A percentile compares a stretch with the other conserved stretches of the same genome.
Conservation (phyloP, 2,888 invertebrate genomes). For the Catocala fraxini region DNA sequence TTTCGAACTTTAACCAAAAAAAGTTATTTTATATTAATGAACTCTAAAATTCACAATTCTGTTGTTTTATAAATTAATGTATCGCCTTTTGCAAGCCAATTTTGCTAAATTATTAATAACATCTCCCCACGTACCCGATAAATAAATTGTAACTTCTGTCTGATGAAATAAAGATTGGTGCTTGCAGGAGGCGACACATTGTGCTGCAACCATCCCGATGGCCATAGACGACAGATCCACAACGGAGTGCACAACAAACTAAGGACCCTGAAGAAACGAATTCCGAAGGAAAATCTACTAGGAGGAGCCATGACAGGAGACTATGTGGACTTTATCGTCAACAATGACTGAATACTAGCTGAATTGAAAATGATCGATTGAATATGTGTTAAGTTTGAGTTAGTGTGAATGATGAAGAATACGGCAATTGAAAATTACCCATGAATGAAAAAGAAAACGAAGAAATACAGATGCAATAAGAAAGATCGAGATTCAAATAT, state of each 20-base stretch:
- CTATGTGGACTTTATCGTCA: constrained; percentile 80
- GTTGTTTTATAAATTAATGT: constrained; percentile 37
- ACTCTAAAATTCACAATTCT: no score
- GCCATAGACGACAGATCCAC: constrained; percentile 75
- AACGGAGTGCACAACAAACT: constrained; percentile 69
- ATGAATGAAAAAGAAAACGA: no score
- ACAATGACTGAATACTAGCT: constrained; percentile 65
- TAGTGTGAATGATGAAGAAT: no score
- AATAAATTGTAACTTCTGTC: constrained; percentile 23
- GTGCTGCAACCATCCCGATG: constrained; percentile 68
- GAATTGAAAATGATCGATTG: no score
- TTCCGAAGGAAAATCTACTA: constrained; percentile 76
- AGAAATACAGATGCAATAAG: no score
- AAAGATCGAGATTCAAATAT: no score
- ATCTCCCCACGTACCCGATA: background rate
- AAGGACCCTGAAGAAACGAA: constrained; percentile 62
- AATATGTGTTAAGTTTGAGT: no score
- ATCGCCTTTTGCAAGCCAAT: constrained; percentile 85
- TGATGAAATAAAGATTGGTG: constrained; percentile 66
- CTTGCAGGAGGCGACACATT: constrained; percentile 83
- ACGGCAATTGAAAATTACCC: no score
- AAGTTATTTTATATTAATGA: no score
- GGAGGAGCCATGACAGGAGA: constrained; percentile 66
- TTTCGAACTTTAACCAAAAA: no score
- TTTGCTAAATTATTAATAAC: constrained; percentile 41